Percentiles rank a stretch among this genome's conserved stretches.
These are phyloP conservation scores for Australoheros scitulus DNA, from an alignment of 2,113 vertebrate genomes.

Conservation along the genomic window DNA sequence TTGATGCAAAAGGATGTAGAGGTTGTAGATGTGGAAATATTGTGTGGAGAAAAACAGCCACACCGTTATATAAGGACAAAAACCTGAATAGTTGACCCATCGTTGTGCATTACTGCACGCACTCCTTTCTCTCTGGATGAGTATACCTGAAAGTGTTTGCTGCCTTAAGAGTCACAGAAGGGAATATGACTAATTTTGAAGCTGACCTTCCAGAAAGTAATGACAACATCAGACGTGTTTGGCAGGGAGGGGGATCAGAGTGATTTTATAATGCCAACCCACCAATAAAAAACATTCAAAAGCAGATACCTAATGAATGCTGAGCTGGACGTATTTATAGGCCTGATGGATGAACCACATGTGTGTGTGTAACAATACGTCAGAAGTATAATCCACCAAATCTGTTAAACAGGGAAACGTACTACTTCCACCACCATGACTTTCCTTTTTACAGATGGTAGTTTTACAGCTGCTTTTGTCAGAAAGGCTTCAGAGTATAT, in stretches of 20 bases:
- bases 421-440: not conserved
- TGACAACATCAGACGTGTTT: conserved; percentile 30
- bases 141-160: conserved; percentile 9
- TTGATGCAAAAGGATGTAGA: not conserved
- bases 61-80: not conserved
- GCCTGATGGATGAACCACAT: conserved; percentile 56
- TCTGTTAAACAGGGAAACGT: conserved; percentile 24
- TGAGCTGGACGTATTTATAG: conserved; percentile 34
- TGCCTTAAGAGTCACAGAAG: conserved; percentile 16
- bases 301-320: conserved; percentile 57
- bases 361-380: conserved; percentile 33
- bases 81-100: not conserved
- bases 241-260: conserved; percentile 45
- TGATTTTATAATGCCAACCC: conserved; percentile 65
- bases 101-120: not conserved
- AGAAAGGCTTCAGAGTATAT: not conserved
- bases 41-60: not conserved
- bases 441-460: conserved; percentile 12
- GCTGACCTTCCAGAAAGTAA: conserved; percentile 35
- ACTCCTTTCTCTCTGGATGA: not conserved
- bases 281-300: conserved; percentile 61
- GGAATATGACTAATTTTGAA: conserved; percentile 52
- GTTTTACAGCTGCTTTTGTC: conserved; percentile 17
- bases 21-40: not conserved
- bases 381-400: conserved; percentile 14